Evolutionary conservation across 2,888 invertebrate species (phyloP).

Genomic region (Sphaerophoria taeniata): DNA sequence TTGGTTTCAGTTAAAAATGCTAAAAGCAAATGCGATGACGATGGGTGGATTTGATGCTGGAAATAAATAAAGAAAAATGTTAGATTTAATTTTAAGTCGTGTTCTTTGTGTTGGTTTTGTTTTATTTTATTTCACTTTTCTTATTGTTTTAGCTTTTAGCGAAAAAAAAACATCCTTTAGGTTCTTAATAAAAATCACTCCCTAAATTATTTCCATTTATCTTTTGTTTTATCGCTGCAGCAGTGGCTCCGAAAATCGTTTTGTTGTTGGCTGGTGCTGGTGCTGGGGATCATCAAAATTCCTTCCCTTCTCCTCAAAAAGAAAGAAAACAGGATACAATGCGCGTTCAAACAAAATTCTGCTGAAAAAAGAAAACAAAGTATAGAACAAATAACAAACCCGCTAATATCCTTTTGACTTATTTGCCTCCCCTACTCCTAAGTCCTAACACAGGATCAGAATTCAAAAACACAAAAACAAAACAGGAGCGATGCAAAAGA

Average conservation of each 20-base stretch:
- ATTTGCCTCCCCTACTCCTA: constrained; percentile 4
- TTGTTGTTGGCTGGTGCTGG: constrained; percentile 37
- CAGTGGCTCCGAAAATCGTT: constrained; percentile 29
- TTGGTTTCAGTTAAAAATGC: constrained; percentile 14
- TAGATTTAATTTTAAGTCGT: constrained; percentile 71
- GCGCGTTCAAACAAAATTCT: not conserved
- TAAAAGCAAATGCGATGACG: constrained; percentile 38
- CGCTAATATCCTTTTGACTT: constrained; percentile 71
- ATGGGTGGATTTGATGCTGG: constrained; percentile 23
- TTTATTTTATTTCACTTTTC: not conserved
- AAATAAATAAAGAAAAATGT: constrained; percentile 62
- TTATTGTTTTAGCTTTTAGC: constrained; percentile 18
- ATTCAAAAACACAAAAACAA: not conserved
- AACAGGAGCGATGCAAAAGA: not conserved
- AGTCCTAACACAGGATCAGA: not conserved
- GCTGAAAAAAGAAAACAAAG: constrained; percentile 27
- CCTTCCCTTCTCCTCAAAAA: constrained; percentile 26
- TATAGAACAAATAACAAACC: constrained; percentile 61
- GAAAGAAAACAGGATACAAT: not conserved
- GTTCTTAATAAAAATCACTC: constrained; percentile 71
- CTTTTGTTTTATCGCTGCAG: constrained; percentile 55
- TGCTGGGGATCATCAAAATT: constrained; percentile 57
- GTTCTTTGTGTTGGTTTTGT: constrained; percentile 35
- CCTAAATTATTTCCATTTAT: constrained; percentile 71
- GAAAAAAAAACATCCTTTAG: constrained; percentile 32